Conservation (phyloP, 2,888 invertebrate genomes). For the Nebria brevicollis region DNA sequence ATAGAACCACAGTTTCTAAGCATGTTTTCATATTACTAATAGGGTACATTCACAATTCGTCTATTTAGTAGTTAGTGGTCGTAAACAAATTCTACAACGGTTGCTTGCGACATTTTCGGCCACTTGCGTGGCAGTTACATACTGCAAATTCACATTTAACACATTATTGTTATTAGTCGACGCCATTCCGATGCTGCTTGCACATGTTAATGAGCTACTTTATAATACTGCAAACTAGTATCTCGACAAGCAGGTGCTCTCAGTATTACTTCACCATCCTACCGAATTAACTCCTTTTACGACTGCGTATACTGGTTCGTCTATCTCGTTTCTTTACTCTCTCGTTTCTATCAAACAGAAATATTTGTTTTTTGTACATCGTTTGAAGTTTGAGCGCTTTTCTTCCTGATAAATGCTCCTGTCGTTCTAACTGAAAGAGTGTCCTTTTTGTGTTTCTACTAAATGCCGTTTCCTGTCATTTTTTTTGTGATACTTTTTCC, state of each 20-base stretch:
- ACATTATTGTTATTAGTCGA: slow-evolving; percentile 46
- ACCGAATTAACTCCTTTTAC: slow-evolving; percentile 24
- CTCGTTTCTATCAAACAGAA: slow-evolving; percentile 19
- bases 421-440: slow-evolving; percentile 42
- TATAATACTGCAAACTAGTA: slow-evolving; percentile 28
- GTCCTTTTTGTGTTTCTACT: slow-evolving; percentile 41
- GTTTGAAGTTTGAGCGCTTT: slow-evolving; percentile 36
- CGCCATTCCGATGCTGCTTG: slow-evolving; percentile 30
- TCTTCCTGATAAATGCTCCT: slow-evolving; percentile 38
- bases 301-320: background rate
- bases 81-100: slow-evolving; percentile 43
- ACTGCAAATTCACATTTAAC: slow-evolving; percentile 43
- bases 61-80: slow-evolving; percentile 2
- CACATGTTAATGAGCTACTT: slow-evolving; percentile 42
- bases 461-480: slow-evolving; percentile 46
- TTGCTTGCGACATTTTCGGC: slow-evolving; percentile 44
- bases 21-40: background rate
- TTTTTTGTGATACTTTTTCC: slow-evolving; percentile 35
- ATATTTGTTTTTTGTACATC: slow-evolving; percentile 45
- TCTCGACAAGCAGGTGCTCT: slow-evolving; percentile 38
- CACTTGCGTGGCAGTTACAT: slow-evolving; percentile 41
- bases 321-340: background rate
- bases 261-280: slow-evolving; percentile 29
- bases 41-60: background rate
- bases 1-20: background rate